Conservation (phyloP, 2,888 invertebrate species). For the Gisinianus flammeolus region DNA sequence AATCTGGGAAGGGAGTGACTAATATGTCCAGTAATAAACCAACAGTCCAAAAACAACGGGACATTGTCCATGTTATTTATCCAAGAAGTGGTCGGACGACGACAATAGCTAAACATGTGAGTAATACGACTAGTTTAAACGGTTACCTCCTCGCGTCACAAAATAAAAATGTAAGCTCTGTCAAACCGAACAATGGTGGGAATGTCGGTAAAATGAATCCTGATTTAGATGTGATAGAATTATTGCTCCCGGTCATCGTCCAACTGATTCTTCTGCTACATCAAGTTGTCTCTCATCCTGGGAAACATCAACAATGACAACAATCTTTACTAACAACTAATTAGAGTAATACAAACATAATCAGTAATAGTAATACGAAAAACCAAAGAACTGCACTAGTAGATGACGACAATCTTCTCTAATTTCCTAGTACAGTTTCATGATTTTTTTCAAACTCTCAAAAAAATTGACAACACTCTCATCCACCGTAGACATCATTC, state of each 20-base stretch:
- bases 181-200: constrained; percentile 53
- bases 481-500: too few relatives aligned
- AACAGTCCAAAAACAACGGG: constrained; percentile 33
- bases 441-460: too few relatives aligned
- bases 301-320: neutral
- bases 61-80: constrained; percentile 57
- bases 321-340: constrained; percentile 11
- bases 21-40: too few relatives aligned
- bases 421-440: too few relatives aligned
- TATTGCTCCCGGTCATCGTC: constrained; percentile 36
- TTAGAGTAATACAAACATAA: neutral
- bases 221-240: constrained; percentile 58
- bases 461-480: too few relatives aligned
- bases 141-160: neutral
- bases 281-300: neutral
- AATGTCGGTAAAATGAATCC: constrained; percentile 55
- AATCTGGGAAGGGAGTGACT: too few relatives aligned
- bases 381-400: constrained; percentile 17
- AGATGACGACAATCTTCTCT: neutral
- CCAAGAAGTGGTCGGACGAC: constrained; percentile 55
- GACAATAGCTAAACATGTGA: constrained; percentile 58
- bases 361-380: neutral
- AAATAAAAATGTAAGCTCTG: constrained; percentile 38
- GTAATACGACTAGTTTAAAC: constrained; percentile 40
- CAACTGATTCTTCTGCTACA: neutral